Base-by-base conservation (phyloP, 2,888 invertebrate genomes). In the Girardia tigrina region DNA sequence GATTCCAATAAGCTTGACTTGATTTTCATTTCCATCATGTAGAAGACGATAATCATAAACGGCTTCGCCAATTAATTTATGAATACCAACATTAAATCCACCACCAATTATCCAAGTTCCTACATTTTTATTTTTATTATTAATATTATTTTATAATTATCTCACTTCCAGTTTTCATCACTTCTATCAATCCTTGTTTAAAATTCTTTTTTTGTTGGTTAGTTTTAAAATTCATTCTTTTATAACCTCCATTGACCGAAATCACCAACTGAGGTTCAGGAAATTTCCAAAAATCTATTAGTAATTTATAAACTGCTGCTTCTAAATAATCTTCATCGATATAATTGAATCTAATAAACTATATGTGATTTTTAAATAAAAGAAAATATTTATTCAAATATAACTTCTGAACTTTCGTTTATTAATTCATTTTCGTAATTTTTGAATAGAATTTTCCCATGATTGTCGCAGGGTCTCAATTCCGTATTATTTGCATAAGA, bases 161-260 rank as follows among this genome's bases (percentile, higher is more conserved):
- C 56, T 56, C 2, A 56, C 56, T 56, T 6, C 23, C 56, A 4
- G n/a, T 56, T 56, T 56, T 56, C 4, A 56, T 8, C n/a, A 56
- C 56, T 16, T 56, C 56, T 6, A 56, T 56, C n/a, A 56, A 56
- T 20, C 56, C 23, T 56, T 56, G 56, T 56, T 56, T 56, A 56
- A 56, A 56, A 56, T 56, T 56, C n/a, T 56, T 56, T n/a, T 56
- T 56, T n/a, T 56, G 56, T 56, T 56, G 56, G 23, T 56, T 56
- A 12, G 56, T 56, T 20, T 56, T 56, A n/a, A 56, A 56, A 56
- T 56, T 56, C 56, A 56, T 56, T 56, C 56, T 56, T 56, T 56
- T 56, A 12, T 20, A 56, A 8, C 56, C 56, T 4, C 56, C 56
- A 56, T 56, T 56, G 2, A 56, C 56, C 4, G 56, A 56, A 12